Evolutionary conservation across 2,888 invertebrate genomes (phyloP).

Genomic region (Linnaemya tessellans): DNA sequence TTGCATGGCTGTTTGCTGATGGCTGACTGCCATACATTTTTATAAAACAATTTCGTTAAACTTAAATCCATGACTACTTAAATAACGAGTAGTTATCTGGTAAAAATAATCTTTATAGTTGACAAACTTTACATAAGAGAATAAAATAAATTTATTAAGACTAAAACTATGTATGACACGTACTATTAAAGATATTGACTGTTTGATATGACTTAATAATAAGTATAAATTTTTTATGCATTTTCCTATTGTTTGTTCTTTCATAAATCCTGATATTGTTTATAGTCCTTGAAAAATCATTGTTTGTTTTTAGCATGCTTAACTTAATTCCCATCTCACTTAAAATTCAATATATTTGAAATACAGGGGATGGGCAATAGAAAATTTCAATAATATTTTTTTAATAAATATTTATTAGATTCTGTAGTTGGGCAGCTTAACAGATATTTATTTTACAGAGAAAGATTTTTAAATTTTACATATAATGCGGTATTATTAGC

Average conservation of each 20-base stretch:
- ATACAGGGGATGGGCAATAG: constrained; percentile 12
- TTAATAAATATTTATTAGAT: no score
- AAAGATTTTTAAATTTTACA: no score
- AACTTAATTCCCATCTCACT: constrained; percentile 65
- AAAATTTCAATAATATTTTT: no score
- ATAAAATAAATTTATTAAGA: constrained; percentile 35
- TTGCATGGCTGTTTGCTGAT: neutral
- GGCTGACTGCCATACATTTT: neutral
- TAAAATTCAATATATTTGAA: constrained; percentile 63
- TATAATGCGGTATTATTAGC: no score
- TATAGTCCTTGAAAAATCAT: constrained; percentile 56
- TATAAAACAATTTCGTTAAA: constrained; percentile 1
- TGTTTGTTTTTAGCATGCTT: constrained; percentile 61
- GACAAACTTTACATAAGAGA: constrained; percentile 38
- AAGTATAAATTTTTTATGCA: constrained; percentile 5
- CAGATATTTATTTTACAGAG: no score
- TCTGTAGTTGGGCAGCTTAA: no score
- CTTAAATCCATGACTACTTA: constrained; percentile 23
- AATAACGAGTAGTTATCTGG: constrained; percentile 33
- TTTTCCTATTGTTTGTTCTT: constrained; percentile 59
- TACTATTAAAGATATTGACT: constrained; percentile 46
- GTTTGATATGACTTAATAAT: constrained; percentile 44
- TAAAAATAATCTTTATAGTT: constrained; percentile 55
- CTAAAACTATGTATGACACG: constrained; percentile 45
- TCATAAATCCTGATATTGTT: constrained; percentile 64